These are phyloP conservation scores for Ctenodactylus gundi DNA, from an alignment of 2,113 vertebrate species.

Conservation along the genomic window DNA sequence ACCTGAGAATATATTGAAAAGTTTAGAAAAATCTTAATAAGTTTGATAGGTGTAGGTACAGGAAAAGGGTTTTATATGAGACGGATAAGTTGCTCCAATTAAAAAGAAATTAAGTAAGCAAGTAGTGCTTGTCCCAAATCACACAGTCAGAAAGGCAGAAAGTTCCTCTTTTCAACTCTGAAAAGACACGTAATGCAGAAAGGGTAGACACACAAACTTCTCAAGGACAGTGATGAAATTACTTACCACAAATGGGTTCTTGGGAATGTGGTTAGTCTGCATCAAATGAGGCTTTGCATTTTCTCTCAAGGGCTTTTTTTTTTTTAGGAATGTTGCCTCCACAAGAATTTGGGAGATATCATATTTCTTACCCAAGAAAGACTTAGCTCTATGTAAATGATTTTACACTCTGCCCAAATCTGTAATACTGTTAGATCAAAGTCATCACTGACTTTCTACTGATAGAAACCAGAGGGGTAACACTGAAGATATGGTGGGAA, in stretches of 20 bases:
- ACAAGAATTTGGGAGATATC: neutral
- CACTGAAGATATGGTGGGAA: neutral
- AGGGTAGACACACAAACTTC: neutral
- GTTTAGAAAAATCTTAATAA: neutral
- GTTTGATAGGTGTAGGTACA: neutral
- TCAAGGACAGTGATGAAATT: neutral
- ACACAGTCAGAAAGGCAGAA: slow-evolving; percentile 25
- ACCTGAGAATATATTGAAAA: neutral
- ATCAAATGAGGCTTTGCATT: neutral
- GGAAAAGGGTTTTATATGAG: neutral
- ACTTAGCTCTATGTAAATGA: neutral
- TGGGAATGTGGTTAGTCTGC: neutral
- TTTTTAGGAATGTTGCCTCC: too few relatives aligned
- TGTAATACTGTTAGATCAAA: neutral
- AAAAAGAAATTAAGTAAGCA: slow-evolving; percentile 51
- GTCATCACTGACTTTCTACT: neutral
- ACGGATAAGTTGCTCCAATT: neutral
- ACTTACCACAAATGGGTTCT: neutral
- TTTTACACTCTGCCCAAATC: neutral
- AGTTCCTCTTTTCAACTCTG: neutral
- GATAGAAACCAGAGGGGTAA: neutral
- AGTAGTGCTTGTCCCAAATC: slow-evolving; percentile 14
- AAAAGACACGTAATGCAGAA: neutral
- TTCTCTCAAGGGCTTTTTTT: neutral
- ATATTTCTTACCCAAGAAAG: neutral